Percentiles rank a stretch among this genome's conserved stretches.
phyloP scores from a whole-genome alignment of 2,888 invertebrate genomes.

The Norana najaformis region DNA sequence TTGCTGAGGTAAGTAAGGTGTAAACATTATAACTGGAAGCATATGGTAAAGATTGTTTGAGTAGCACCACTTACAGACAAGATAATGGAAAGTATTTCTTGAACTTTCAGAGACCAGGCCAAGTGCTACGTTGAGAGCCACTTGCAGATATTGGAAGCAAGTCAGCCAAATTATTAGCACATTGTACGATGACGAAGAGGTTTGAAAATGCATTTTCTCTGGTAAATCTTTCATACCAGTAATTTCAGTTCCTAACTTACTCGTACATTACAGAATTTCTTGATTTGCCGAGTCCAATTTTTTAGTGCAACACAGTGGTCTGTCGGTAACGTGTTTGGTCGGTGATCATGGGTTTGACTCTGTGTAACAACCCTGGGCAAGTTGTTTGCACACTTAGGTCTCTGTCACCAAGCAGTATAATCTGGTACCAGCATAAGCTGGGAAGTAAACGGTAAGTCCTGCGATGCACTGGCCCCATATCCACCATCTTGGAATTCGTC shows the following conservation, averaged over 20 bases:
- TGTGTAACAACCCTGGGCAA: no score
- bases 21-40: neutral
- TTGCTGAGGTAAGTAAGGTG: neutral
- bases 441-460: no score
- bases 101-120: neutral
- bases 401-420: no score
- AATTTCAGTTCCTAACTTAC: neutral
- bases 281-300: neutral
- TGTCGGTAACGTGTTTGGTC: no score
- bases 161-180: conserved; percentile 13
- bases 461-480: no score
- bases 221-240: neutral
- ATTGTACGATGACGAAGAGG: neutral
- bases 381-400: no score
- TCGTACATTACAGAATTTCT: neutral
- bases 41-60: neutral
- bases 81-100: neutral
- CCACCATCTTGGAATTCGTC: no score
- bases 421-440: no score
- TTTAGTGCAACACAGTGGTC: no score
- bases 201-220: no score
- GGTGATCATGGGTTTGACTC: no score
- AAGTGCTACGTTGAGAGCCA: conserved; percentile 6
- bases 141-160: neutral
- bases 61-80: neutral